Conservation (phyloP, 2,797 vertebrate genomes). For the Mormyrus hasselquistii region DNA sequence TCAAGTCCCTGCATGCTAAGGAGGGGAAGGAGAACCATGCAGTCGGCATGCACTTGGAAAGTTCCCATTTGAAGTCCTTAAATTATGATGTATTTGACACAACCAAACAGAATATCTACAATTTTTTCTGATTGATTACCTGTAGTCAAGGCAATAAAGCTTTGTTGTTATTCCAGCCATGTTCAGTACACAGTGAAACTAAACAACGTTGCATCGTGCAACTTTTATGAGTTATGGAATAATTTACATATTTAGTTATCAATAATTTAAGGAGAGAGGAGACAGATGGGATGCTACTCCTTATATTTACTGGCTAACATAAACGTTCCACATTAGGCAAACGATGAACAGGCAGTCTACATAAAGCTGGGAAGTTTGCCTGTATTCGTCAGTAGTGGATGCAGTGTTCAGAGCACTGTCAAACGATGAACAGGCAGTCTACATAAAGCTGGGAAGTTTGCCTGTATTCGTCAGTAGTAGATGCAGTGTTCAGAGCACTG, state of each 20-base stretch:
- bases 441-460: neutral
- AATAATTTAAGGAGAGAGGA: neutral
- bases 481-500: neutral
- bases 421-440: neutral
- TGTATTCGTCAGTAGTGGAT: neutral
- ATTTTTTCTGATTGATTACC: neutral
- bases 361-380: neutral
- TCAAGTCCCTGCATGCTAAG: neutral
- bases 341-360: neutral
- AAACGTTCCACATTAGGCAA: neutral
- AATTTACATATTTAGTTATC: neutral
- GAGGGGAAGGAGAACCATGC: neutral
- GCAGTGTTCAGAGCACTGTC: too few species aligned
- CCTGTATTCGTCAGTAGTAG: neutral
- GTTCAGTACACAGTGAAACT: neutral
- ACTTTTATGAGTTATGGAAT: neutral
- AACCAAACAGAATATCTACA: neutral
- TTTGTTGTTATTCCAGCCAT: neutral
- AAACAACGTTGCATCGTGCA: neutral
- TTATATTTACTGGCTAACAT: neutral
- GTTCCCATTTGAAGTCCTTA: neutral
- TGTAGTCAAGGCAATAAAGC: neutral
- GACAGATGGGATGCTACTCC: neutral
- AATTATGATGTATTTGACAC: neutral
- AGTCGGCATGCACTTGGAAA: neutral